Evolutionary conservation across 2,888 invertebrate species (phyloP).

Genomic region (Nemurella pictetii): DNA sequence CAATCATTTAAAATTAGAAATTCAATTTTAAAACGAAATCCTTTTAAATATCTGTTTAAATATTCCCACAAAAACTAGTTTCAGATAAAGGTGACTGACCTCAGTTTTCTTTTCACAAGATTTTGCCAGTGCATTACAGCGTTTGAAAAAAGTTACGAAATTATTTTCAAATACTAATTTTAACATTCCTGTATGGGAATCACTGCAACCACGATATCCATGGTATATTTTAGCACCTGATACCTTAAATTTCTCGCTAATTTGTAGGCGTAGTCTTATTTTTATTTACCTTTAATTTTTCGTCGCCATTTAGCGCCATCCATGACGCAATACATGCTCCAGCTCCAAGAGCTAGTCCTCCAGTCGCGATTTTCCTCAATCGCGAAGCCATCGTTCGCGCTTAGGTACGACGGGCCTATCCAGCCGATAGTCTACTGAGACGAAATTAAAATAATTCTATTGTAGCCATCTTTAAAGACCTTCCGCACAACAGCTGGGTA

Average conservation of each 20-base stretch:
- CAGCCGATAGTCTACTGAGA: constrained; percentile 1
- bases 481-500: neutral
- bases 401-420: neutral
- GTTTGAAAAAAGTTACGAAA: neutral
- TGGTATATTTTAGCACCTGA: neutral
- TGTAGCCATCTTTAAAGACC: constrained; percentile 20
- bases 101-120: neutral
- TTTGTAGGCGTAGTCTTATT: neutral
- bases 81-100: neutral
- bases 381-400: constrained; percentile 44
- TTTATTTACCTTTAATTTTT: constrained; percentile 34
- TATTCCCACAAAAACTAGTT: neutral
- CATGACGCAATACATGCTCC: constrained; percentile 47
- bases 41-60: neutral
- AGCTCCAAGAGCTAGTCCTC: constrained; percentile 46
- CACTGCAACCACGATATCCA: neutral
- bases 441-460: neutral
- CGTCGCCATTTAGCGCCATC: constrained; percentile 44
- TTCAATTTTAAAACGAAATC: neutral
- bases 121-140: neutral
- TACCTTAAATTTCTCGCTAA: neutral
- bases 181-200: neutral
- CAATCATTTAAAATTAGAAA: neutral
- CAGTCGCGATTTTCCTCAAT: constrained; percentile 45
- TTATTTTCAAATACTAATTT: neutral